phyloP scores from a whole-genome alignment of 1,140 invertebrate species.

The Polypedilum vanderplanki region DNA sequence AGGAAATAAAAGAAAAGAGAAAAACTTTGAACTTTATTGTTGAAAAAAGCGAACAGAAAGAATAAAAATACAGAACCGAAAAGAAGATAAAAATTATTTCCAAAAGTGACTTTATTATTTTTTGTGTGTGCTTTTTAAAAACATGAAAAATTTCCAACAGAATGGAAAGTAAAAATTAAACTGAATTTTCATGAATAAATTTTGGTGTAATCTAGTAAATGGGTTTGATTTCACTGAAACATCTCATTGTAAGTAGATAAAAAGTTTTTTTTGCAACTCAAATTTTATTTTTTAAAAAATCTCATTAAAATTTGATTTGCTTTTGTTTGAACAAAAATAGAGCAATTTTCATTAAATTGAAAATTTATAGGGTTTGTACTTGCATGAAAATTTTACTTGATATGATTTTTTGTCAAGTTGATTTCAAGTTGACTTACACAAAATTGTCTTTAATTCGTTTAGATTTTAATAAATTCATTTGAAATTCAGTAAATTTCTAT shows the following conservation, averaged over 20 bases:
- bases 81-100: background rate
- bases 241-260: background rate
- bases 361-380: no score
- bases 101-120: background rate
- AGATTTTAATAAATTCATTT: no score
- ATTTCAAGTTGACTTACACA: no score
- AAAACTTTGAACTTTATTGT: background rate
- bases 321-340: no score
- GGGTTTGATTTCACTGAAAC: constrained; percentile 11
- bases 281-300: background rate
- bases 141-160: background rate
- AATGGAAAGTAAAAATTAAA: background rate
- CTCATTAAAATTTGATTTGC: no score
- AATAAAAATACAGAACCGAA: background rate
- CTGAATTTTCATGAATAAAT: background rate
- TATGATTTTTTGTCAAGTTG: no score
- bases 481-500: no score
- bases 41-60: background rate
- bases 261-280: background rate
- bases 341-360: no score
- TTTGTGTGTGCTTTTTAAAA: background rate
- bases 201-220: constrained; percentile 4
- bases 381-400: no score
- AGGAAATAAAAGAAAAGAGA: no score
- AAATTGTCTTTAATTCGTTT: no score